These are phyloP conservation scores for Morinoia aosen DNA, from an alignment of 2,888 invertebrate genomes.

Conservation along the genomic window DNA sequence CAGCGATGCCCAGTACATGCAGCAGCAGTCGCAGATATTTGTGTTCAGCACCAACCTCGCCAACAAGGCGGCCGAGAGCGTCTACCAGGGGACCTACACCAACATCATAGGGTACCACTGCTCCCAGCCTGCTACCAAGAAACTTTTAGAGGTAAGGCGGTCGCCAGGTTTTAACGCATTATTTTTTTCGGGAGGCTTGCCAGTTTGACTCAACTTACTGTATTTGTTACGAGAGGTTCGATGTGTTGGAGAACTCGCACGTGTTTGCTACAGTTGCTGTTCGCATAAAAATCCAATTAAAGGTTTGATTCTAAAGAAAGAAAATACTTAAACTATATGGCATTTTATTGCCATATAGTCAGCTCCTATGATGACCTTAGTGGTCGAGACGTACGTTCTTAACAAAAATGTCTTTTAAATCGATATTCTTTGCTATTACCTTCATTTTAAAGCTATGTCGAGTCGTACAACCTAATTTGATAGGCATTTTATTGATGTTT, in stretches of 20 bases:
- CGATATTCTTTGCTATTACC: neutral
- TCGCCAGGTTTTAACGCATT: neutral
- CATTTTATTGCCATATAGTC: no score
- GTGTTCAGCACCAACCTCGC: conserved; percentile 95
- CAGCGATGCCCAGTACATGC: conserved; percentile 86
- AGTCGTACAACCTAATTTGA: no score
- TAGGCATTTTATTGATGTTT: no score
- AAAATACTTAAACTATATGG: neutral
- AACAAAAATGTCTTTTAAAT: neutral
- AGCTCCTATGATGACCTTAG: no score
- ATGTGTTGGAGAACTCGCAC: no score
- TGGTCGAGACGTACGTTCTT: no score
- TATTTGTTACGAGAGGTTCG: neutral
- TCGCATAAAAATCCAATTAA: neutral
- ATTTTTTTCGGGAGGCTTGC: neutral
- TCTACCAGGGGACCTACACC: conserved; percentile 88
- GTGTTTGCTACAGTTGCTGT: neutral
- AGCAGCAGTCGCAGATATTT: conserved; percentile 98
- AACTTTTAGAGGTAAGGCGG: conserved; percentile 84
- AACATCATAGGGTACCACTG: conserved; percentile 96
- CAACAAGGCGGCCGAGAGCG: conserved; percentile 94
- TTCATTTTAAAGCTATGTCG: no score
- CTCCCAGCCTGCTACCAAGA: conserved; percentile 94
- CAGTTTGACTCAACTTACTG: no score
- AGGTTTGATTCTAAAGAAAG: neutral